Base-by-base conservation (phyloP, 2,113 vertebrate genomes). In the Theristicus caerulescens region DNA sequence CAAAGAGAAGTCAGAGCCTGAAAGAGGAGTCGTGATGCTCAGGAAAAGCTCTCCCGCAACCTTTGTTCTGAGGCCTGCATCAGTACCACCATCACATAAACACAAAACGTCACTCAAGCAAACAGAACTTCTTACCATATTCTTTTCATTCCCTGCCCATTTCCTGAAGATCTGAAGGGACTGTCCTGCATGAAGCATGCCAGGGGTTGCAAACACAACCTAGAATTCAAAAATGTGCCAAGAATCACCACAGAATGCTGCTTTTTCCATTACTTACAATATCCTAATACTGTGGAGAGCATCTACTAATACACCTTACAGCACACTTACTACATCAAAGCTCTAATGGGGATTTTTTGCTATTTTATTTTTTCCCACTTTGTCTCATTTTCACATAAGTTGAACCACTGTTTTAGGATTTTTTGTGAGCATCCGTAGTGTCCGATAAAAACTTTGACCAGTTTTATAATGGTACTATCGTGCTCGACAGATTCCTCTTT, bases 91-190 rank as follows among this genome's bases (percentile, higher is more conserved):
- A 1, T 5, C 4, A 3, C 16, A 11, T 3, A 0, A 34, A 18
- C 4, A 16, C 6, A 36, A 78, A 38, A 13, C 10, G 16, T 10
- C 27, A 6, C 7, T 6, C 5, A 4, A 72, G 46, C 13, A 38
- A 22, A 4, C 5, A 27, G 5, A 7, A 16, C 66, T 86, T 92
- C 98, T 98, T 85, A 99, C 99, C 99, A 99, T 99, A 31, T 99
- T 99, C 97, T 99, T 99, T 85, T 99, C 99, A 25, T 99, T 99
- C 10, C 99, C 99, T 3, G 99, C 99, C 99, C 99, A 99, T 82
- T 99, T 99, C 97, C 99, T 99, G 97, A 99, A 99, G 93, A 99
- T 99, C 78, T 99, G 99, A 40, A 99, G 97, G 34, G 99, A 99
- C 49, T 99, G 99, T 16, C 99, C 99, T 0, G 99, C 99, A 2